Base-by-base conservation (phyloP, 1,140 invertebrate species). In the Zaprionus gabonicus region DNA sequence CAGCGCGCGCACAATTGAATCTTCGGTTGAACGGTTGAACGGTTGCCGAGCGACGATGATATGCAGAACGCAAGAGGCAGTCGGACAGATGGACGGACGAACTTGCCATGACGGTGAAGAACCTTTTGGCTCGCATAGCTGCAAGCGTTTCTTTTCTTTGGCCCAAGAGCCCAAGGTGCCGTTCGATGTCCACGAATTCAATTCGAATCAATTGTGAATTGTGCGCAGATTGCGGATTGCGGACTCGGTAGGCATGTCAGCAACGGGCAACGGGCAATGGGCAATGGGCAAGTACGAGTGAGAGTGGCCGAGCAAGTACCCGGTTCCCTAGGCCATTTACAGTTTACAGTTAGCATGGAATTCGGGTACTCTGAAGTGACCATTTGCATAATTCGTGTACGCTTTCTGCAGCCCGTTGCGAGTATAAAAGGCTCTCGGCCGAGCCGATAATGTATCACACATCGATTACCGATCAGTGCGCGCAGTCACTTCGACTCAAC, bases 381-480 rank as follows among this genome's bases (percentile, higher is more conserved):
- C 38, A 41, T 64, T 74, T 62, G 64, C 64, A 80, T 81, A 65
- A 31, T 65, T 49, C 60, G 38, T 76, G 73, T 63, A 13, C 23
- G 44, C 15, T 44, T 38, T 31, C 55, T 28, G 36, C 64, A 66
- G 15, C 25, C 4, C 53, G 69, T 51, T 60, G 64, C 53, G 67
- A 49, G 80, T 91, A 91, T 91, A 91, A 91, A 91, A 91, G 71
- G 64, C 78, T 51, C 62, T 49, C 71, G 64, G 63, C 49, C 68
- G 55, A 60, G 15, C 46, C 60, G 71, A 72, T 80, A 78, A 78
- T 80, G 76, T 91, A 91, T 91, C 88, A 91, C 77, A 91, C 83
- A 81, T 86, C 80, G 83, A 87, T 87, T 91, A 79, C 72, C 87
- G 78, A 91, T 86, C 87, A 70, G 73, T 81, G 82, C 67, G 62